Percentiles rank a stretch among this genome's conserved stretches.
Conservation (phyloP, 2,888 invertebrate genomes). For the Biston stratarius region DNA sequence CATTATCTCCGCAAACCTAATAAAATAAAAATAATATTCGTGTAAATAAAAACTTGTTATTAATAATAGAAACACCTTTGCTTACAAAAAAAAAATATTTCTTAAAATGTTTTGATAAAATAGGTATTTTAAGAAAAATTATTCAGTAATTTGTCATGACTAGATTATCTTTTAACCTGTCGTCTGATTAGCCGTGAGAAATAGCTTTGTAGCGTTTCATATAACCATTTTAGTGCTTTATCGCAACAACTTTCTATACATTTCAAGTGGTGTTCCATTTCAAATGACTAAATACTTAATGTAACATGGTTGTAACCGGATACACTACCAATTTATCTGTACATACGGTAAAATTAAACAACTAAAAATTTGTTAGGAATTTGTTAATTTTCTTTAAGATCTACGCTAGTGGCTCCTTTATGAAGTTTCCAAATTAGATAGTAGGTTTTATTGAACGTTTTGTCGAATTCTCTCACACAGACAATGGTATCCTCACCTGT, state of each 20-base stretch:
- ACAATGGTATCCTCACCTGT: constrained; percentile 1
- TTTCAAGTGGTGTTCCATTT: no score
- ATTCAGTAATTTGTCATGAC: neutral
- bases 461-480: constrained; percentile 2
- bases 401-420: neutral
- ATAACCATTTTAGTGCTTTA: neutral
- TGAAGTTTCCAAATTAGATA: neutral
- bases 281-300: neutral
- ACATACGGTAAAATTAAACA: neutral
- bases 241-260: neutral
- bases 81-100: no score
- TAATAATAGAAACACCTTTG: no score
- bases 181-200: neutral
- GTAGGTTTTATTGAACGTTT: neutral
- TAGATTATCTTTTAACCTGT: neutral
- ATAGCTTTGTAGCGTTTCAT: neutral
- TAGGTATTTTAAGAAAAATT: no score
- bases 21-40: no score
- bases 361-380: neutral
- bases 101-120: no score
- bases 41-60: no score
- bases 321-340: neutral
- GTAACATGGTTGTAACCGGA: constrained; percentile 1
- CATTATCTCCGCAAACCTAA: no score
- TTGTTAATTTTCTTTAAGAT: neutral